A percentile compares a stretch with the other conserved stretches of the same genome.
phyloP scores from a whole-genome alignment of 1,140 invertebrate species.

The Orius insidiosus region DNA sequence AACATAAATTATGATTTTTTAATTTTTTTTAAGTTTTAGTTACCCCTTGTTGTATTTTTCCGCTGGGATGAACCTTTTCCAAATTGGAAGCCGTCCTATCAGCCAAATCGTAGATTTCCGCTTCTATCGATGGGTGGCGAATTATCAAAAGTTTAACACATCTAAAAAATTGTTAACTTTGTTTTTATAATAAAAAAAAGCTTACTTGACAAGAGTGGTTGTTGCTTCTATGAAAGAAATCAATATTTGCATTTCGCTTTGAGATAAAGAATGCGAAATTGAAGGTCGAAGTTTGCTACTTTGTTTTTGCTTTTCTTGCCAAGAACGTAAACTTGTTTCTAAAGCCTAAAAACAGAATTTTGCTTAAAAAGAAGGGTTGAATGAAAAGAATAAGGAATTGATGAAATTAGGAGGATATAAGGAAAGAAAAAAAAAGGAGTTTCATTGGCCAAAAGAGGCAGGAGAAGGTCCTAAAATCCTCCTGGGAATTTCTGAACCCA shows the following conservation, averaged over 20 bases:
- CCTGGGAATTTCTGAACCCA: too few species aligned
- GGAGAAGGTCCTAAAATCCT: too few species aligned
- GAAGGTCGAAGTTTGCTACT: conserved; percentile 8
- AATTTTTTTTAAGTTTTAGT: neutral
- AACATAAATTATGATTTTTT: conserved; percentile 19
- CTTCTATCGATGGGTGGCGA: conserved; percentile 40
- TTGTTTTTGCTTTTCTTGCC: conserved; percentile 85
- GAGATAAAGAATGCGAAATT: conserved; percentile 31
- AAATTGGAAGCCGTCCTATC: conserved; percentile 49
- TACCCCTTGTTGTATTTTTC: conserved; percentile 58
- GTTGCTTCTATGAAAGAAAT: conserved; percentile 65
- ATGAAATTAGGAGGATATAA: too few species aligned
- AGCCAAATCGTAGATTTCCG: conserved; percentile 54
- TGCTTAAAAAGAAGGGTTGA: neutral
- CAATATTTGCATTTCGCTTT: conserved; percentile 56
- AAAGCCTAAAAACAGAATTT: conserved; percentile 37
- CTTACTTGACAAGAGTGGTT: conserved; percentile 54
- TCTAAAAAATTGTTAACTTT: conserved; percentile 22
- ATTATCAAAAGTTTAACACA: conserved; percentile 59
- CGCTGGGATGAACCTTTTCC: conserved; percentile 65
- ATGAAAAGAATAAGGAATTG: too few species aligned
- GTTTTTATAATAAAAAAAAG: too few species aligned
- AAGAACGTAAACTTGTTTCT: conserved; percentile 73
- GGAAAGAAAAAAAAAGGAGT: too few species aligned
- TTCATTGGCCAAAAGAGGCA: too few species aligned